Evolutionary conservation across 2,888 invertebrate species (phyloP), one percentile per base, ranked within the genome.

Genomic region (Sisyra nigra): DNA sequence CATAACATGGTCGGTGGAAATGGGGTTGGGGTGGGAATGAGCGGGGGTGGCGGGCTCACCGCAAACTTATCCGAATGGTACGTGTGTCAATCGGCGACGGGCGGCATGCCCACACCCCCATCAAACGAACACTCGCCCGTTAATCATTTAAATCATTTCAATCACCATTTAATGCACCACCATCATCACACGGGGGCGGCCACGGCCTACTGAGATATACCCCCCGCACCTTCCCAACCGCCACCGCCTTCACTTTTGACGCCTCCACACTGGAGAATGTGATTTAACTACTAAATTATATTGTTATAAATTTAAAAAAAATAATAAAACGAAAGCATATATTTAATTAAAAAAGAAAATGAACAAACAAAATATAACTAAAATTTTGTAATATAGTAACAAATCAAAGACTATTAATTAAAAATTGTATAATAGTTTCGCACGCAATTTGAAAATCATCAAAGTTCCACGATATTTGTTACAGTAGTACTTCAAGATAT

Each of bases 41-140:
- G 42, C 50, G 51, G 48, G 53, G 55, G 52, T 57, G 48, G 46
- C 45, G 46, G 44, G 48, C 58, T 63, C 42, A 56, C 74, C 53
- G 69, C 80, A n/a, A 79, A 83, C 57, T 59, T 80, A 49, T 71
- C 72, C 54, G 86, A 87, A 50, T 80, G 87, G 74, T 85, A 87
- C 63, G 79, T 85, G 44, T 84, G 85, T 52, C 86, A 85, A 60
- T 78, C 80, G 61, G 24, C 24, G 65, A 69, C 48, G 66, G 68
- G 52, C 67, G 56, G 59, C 59, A 70, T 72, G 51, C 72, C 76
- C 7, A 68, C 76, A 48, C 79, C 80, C 53, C 76, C 80, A 30
- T 71, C 77, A 41, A 76, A 72, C 29, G 71, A 72, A 50, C 74
- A 76, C 54, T 74, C 82, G 45, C 69, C 76, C 8, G 70, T 76